Evolutionary conservation across 2,113 vertebrate species (phyloP), one percentile per base, ranked within the genome.

Genomic region (Macquaria australasica): DNA sequence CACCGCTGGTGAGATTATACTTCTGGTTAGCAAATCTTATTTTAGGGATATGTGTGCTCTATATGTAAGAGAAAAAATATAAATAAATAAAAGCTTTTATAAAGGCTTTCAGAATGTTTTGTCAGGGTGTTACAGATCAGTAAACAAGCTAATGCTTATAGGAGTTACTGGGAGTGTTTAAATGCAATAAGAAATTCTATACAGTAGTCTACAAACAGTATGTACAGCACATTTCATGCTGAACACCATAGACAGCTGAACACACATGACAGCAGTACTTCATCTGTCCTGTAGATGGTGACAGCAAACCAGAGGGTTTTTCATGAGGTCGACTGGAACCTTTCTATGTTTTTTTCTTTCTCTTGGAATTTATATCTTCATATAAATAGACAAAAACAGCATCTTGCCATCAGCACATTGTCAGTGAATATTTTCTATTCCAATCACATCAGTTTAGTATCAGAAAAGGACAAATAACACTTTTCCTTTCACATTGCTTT

Each of bases 241-340:
- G 41, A 23, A 73, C 28, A 31, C 28, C 28, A 31, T 31, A 31
- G 28, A 31, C 28, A 48, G 16, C 31, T 53, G 41, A 23, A 68
- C 48, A 6, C 53, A 68, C 25, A 48, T 12, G 28, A 56, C 60
- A 78, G 28, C 58, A 2, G 84, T 90, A 73, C 82, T 56, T 4
- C 5, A 10, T 64, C 8, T 77, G 34, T 51, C 90, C 94, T 88
- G 78, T 69, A 91, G 93, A 88, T 90, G 94, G 91, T 2, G 77
- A 80, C 90, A 88, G 51, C 48, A 86, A 85, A 74, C 80, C 78
- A 85, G 69, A 63, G 31, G 41, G 69, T 21, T 31, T 59, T 31
- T 59, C 4, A 1, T 58, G 6, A 23, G 10, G 45, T 3, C n/a
- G 15, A 75, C 1, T 39, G 53, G 25, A 5, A 43, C 34, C 3